Evolutionary conservation across 2,888 invertebrate genomes (phyloP).

Genomic region (Blastobasis adustella): DNA sequence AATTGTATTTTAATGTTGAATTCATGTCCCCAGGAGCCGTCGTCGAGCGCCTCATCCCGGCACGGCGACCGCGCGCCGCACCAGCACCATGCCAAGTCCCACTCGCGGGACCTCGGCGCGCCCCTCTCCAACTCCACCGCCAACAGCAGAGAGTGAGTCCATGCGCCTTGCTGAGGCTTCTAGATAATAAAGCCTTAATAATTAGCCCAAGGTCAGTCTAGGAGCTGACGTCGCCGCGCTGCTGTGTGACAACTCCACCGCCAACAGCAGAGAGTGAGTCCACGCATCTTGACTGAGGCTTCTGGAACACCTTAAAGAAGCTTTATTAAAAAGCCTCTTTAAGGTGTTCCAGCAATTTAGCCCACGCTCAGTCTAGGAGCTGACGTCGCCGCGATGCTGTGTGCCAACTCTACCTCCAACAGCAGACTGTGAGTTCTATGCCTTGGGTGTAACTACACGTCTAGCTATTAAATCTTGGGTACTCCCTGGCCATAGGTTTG

Average conservation of each 20-base stretch:
- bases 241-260: neutral
- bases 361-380: too few relatives aligned
- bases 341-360: too few relatives aligned
- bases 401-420: too few relatives aligned
- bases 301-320: too few relatives aligned
- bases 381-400: too few relatives aligned
- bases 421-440: constrained; percentile 10
- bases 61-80: constrained; percentile 56
- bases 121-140: constrained; percentile 54
- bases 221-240: neutral
- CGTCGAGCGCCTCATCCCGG: constrained; percentile 50
- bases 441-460: too few relatives aligned
- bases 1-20: too few relatives aligned
- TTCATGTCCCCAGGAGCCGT: constrained; percentile 45
- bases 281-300: too few relatives aligned
- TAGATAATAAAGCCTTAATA: neutral
- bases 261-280: neutral
- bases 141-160: constrained; percentile 60
- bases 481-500: too few relatives aligned
- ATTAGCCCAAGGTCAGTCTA: too few relatives aligned
- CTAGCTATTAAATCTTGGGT: too few relatives aligned
- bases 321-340: too few relatives aligned
- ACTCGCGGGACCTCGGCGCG: constrained; percentile 60
- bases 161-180: neutral
- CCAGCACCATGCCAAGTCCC: constrained; percentile 68